Conservation (phyloP, 2,113 vertebrate species). For the Dendropsophus ebraccatus region DNA sequence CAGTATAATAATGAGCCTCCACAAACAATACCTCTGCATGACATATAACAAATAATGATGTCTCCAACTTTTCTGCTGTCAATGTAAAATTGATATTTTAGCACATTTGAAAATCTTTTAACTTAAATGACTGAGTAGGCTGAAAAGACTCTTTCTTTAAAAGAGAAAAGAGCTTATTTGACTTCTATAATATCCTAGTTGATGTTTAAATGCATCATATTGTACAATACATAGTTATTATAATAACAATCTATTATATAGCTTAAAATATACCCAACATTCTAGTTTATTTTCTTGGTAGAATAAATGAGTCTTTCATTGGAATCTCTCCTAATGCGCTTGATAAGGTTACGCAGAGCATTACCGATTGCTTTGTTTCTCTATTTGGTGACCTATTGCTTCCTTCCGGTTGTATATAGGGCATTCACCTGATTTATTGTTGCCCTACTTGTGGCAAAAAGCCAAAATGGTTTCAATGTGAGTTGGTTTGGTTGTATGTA, state of each 20-base stretch:
- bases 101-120: slow-evolving; percentile 28
- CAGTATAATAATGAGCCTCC: slow-evolving; percentile 47
- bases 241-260: background rate
- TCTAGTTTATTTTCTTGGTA: background rate
- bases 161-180: background rate
- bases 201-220: slow-evolving; percentile 17
- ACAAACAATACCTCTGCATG: slow-evolving; percentile 49
- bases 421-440: no score
- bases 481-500: no score
- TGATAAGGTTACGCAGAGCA: background rate
- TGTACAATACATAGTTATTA: background rate
- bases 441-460: no score
- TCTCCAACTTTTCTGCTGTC: slow-evolving; percentile 36
- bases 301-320: background rate
- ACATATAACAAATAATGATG: slow-evolving; percentile 46
- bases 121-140: slow-evolving; percentile 41
- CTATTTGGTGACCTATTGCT: background rate
- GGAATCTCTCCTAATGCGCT: background rate
- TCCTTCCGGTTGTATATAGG: no score
- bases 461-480: no score
- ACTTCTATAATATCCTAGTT: background rate
- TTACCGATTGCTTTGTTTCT: background rate
- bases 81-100: slow-evolving; percentile 36
- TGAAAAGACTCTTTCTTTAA: slow-evolving; percentile 23
- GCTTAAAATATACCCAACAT: background rate